A percentile compares a stretch with the other conserved stretches of the same genome.
These are phyloP conservation scores for Callimorpha dominula DNA, from an alignment of 2,888 invertebrate genomes.

Conservation along the genomic window DNA sequence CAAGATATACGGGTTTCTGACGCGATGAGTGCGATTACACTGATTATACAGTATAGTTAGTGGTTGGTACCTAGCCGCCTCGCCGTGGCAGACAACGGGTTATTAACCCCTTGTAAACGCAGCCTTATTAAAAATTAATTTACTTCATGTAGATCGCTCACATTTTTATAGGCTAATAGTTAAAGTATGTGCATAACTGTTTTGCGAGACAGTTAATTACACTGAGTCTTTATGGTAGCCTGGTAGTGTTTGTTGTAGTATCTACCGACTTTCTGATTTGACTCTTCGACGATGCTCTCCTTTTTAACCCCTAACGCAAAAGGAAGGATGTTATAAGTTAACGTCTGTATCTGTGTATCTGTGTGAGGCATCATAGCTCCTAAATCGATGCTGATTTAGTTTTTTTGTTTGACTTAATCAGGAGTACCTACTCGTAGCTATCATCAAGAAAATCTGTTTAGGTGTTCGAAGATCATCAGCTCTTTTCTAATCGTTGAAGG, in stretches of 20 bases:
- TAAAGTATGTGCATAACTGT: conserved; percentile 22
- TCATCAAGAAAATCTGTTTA: too few relatives aligned
- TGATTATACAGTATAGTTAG: conserved; percentile 47
- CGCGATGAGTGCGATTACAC: conserved; percentile 51
- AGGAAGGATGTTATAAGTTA: too few relatives aligned
- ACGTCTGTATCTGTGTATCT: too few relatives aligned
- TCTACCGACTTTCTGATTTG: too few relatives aligned
- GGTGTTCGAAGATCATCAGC: too few relatives aligned
- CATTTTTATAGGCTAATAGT: conserved; percentile 37
- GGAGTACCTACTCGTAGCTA: too few relatives aligned
- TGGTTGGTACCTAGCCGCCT: conserved; percentile 29
- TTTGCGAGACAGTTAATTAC: conserved; percentile 16
- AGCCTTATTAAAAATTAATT: conserved; percentile 47
- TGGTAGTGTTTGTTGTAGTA: conserved; percentile 8
- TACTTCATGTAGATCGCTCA: conserved; percentile 33
- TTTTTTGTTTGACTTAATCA: too few relatives aligned
- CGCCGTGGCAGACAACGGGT: conserved; percentile 24
- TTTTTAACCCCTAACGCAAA: too few relatives aligned
- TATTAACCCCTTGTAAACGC: conserved; percentile 30
- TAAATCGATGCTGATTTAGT: too few relatives aligned
- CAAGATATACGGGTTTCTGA: conserved; percentile 53
- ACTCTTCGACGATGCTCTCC: too few relatives aligned
- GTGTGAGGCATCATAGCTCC: too few relatives aligned
- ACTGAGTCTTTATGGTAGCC: conserved; percentile 18
- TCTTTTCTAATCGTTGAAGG: too few relatives aligned